These are phyloP conservation scores for Napeogenes sylphis DNA, from an alignment of 2,888 invertebrate genomes.

Conservation along the genomic window DNA sequence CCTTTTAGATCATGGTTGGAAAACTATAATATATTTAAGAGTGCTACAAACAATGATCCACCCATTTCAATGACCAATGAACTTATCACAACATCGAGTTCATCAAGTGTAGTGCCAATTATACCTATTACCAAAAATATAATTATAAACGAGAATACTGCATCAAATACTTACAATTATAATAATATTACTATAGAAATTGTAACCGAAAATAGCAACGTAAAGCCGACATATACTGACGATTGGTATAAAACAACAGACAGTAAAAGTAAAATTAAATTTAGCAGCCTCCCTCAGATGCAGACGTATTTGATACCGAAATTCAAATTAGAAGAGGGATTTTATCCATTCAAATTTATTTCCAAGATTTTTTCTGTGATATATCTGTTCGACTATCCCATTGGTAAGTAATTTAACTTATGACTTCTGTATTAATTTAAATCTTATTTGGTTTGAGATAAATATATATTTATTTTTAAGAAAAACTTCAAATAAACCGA, in stretches of 20 bases:
- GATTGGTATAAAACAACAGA: slow-evolving; percentile 66
- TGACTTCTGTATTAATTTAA: not conserved
- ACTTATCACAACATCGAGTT: slow-evolving; percentile 10
- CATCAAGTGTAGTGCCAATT: slow-evolving; percentile 41
- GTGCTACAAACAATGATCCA: slow-evolving; percentile 43
- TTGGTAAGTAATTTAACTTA: slow-evolving; percentile 69
- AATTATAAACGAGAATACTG: slow-evolving; percentile 31
- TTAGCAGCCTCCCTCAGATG: slow-evolving; percentile 65
- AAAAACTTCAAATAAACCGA: too few relatives aligned
- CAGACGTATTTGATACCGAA: slow-evolving; percentile 71
- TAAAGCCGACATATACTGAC: slow-evolving; percentile 54
- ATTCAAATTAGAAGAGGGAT: slow-evolving; percentile 78
- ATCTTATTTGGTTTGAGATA: too few relatives aligned
- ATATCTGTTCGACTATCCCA: slow-evolving; percentile 81
- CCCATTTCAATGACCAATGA: slow-evolving; percentile 20
- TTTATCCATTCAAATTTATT: slow-evolving; percentile 80
- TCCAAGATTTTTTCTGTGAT: slow-evolving; percentile 79
- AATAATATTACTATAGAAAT: slow-evolving; percentile 43
- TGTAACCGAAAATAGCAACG: slow-evolving; percentile 51
- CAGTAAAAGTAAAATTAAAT: slow-evolving; percentile 62
- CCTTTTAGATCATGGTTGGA: slow-evolving; percentile 56
- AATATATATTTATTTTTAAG: too few relatives aligned
- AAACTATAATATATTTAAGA: slow-evolving; percentile 53
- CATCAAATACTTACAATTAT: slow-evolving; percentile 32
- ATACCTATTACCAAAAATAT: slow-evolving; percentile 63